These are phyloP conservation scores for Sorex maritimensis DNA, from an alignment of 2,797 vertebrate species.

Conservation along the genomic window DNA sequence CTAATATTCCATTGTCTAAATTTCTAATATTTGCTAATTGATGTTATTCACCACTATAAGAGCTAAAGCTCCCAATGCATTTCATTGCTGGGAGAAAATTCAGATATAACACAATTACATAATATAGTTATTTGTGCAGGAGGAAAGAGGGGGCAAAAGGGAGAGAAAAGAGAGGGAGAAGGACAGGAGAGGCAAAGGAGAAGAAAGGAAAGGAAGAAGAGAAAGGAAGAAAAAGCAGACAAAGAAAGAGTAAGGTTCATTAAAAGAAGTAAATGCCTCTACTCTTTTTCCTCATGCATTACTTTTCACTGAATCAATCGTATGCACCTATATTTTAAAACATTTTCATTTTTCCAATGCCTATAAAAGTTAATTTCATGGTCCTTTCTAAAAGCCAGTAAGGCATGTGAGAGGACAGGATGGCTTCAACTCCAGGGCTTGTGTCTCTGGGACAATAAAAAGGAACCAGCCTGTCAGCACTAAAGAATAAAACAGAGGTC, in stretches of 20 bases:
- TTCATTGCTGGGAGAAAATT: not conserved
- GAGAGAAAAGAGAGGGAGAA: not conserved
- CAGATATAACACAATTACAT: not conserved
- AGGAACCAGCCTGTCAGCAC: not conserved
- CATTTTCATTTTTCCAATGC: constrained; percentile 14
- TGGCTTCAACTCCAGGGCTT: fast-evolving
- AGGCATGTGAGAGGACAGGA: not conserved
- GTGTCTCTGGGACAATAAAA: not conserved
- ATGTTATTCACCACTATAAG: not conserved
- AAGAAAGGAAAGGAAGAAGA: not conserved
- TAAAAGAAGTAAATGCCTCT: not conserved
- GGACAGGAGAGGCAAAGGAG: not conserved
- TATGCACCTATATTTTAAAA: constrained; percentile 45
- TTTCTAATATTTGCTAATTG: constrained; percentile 6
- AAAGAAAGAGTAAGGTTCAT: not conserved
- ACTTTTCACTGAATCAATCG: not conserved
- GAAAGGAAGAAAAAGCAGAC: not conserved
- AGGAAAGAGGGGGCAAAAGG: too few relatives aligned
- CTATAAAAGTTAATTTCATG: constrained; percentile 21
- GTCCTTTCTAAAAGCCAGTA: not conserved
- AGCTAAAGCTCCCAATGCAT: not conserved
- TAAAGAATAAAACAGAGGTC: not conserved
- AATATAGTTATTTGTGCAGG: not conserved
- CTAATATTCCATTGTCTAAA: not conserved
- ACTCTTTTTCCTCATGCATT: not conserved